Base-by-base conservation (phyloP, 1,140 invertebrate genomes). In the Pentalonia nigronervosa region DNA sequence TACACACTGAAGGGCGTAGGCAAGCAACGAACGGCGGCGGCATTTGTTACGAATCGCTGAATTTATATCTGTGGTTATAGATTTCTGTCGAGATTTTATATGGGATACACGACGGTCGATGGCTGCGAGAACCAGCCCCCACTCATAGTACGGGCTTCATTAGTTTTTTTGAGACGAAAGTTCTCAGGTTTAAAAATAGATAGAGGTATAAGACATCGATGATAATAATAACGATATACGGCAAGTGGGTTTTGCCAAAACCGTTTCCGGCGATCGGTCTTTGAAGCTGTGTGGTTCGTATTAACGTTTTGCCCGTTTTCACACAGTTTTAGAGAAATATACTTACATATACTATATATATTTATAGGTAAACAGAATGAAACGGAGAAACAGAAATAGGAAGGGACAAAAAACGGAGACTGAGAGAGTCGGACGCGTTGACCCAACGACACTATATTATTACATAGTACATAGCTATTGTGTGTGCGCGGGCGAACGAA, bases 41-140 rank as follows among this genome's bases (percentile, higher is more conserved):
- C 90, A 91, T 91, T 91, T 92, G 67, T 83, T 83, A 67, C 90
- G n/a, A 92, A 92, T 83, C 47, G 90, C 14, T 76, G 90, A 53
- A 76, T 67, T 91, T 76, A 76, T 91, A 41, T 81, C 23, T 76
- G 90, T 45, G 90, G 56, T 91, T 76, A 67, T 67, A 45, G 56
- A 67, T 67, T 67, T n/a, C 60, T 67, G 60, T n/a, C 30, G 11
- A 67, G 30, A 67, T 67, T n/a, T 67, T 67, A 67, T 67, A 67
- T n/a, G 30, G 11, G n/a, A n/a, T 17, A 67, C 14, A 8, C 30
- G 23, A 21, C 25, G 56, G 30, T 60, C 8, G 25, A 11, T 11
- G 11, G n/a, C 60, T n/a, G 30, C 30, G 11, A 14, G 30, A 60
- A 67, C 14, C 30, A n/a, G 50, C 50, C 50, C 4, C 6, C 20